Base-by-base conservation (phyloP, 2,113 vertebrate species). In the Poeciliopsis retropinna region DNA sequence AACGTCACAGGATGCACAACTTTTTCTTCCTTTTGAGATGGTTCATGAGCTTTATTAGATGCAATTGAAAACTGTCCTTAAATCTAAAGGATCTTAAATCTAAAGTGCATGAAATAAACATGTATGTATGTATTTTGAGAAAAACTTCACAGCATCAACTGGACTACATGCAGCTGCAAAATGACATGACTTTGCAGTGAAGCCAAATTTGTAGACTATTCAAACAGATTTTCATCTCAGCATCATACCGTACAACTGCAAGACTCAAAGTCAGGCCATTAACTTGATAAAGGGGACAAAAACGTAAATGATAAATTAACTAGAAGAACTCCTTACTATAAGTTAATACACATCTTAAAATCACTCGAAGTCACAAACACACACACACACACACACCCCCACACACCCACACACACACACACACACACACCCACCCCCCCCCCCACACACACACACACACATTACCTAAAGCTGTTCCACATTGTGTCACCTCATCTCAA, bases 11-110 rank as follows among this genome's bases (percentile, higher is more conserved):
- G 79, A 73, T 72, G 85, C 82, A 84, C 79, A 51, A 75, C 84
- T 84, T 72, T 72, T 47, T 37, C 63, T 47, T 76, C 72, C 30
- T 64, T 69, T n/a, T 57, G 41, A 75, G 44, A 85, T 89, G 80
- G 80, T 84, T 86, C 44, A 17, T 68, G 76, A 92, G 86, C 80
- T 90, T 92, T 88, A 89, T 73, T 31, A 80, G 80, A 85, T 85
- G 81, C 76, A 84, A 85, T 74, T 11, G 51, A 67, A 51, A 71
- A 64, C 69, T 67, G 70, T 80, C 78, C 78, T 19, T n/a, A n/a
- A n/a, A n/a, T n/a, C n/a, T n/a, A n/a, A n/a, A 72, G 13, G 63
- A 63, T 67, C n/a, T 28, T 75, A 68, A 27, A 71, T 32, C 72
- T 63, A 79, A 78, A 69, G 27, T 79, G 80, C 82, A 89, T 85